These are phyloP conservation scores for Spizaetus ornatus DNA, from an alignment of 2,113 vertebrate species.

Conservation along the genomic window DNA sequence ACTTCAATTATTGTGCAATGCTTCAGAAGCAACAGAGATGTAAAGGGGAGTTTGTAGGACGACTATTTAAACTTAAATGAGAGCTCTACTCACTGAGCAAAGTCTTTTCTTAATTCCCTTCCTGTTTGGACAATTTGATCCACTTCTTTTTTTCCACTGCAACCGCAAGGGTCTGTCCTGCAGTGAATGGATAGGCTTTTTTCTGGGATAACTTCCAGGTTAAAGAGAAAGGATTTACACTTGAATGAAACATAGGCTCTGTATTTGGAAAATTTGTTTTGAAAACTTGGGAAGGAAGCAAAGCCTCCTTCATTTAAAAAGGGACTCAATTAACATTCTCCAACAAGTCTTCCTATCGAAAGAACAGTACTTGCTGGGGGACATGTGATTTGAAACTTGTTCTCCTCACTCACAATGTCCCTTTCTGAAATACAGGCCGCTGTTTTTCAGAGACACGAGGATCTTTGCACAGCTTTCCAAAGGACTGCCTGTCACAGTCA, in stretches of 20 bases:
- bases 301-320: constrained; percentile 49
- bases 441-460: background rate
- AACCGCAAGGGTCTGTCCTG: constrained; percentile 10
- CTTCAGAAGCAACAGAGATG: constrained; percentile 14
- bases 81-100: background rate
- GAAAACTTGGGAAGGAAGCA: constrained; percentile 62
- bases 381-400: constrained; percentile 6
- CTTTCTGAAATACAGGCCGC: background rate
- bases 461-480: background rate
- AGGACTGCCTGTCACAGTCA: background rate
- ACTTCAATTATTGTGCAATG: background rate
- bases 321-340: constrained; percentile 53
- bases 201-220: constrained; percentile 63
- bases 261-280: constrained; percentile 57
- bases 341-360: constrained; percentile 32
- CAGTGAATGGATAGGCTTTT: constrained; percentile 37
- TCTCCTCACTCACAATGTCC: constrained; percentile 2
- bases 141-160: background rate
- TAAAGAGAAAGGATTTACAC: constrained; percentile 63
- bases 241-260: constrained; percentile 56
- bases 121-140: constrained; percentile 35
- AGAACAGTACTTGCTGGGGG: background rate
- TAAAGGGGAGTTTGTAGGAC: background rate
- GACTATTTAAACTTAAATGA: background rate
- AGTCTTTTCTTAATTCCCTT: constrained; percentile 35